Percentiles rank a stretch among this genome's conserved stretches.
phyloP scores from a whole-genome alignment of 2,113 vertebrate species.

The Pogona vitticeps region DNA sequence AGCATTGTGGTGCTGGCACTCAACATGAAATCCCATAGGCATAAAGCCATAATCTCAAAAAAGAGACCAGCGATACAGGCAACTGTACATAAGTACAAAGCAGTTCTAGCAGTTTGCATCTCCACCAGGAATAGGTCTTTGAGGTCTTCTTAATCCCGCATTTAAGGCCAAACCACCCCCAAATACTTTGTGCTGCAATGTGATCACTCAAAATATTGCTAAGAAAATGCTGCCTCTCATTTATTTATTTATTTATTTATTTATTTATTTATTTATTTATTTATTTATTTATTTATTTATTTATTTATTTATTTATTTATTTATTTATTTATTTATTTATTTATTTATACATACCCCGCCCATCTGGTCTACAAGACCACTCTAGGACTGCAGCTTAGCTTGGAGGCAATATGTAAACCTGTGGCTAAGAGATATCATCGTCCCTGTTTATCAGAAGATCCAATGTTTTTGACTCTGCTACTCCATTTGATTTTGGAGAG shows the following conservation, averaged over 20 bases:
- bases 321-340: no score
- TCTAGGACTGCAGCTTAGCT: neutral
- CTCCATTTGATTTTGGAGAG: neutral
- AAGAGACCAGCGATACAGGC: no score
- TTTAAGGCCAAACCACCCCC: neutral
- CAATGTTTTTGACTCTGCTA: neutral
- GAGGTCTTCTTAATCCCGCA: neutral
- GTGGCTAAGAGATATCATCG: no score
- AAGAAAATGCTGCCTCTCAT: neutral
- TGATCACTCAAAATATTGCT: neutral
- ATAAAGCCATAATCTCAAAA: no score
- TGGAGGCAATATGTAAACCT: neutral
- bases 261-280: no score
- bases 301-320: no score
- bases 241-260: no score
- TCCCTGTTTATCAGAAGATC: neutral
- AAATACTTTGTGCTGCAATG: neutral
- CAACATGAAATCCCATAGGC: neutral
- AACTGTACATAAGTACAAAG: neutral
- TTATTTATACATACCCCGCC: no score
- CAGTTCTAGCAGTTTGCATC: neutral
- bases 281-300: no score
- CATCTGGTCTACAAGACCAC: no score
- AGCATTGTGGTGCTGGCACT: neutral
- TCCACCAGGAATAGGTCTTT: neutral